These are phyloP conservation scores for human DNA, from an alignment of 2,113 vertebrate genomes.

Conservation along the genomic window DNA sequence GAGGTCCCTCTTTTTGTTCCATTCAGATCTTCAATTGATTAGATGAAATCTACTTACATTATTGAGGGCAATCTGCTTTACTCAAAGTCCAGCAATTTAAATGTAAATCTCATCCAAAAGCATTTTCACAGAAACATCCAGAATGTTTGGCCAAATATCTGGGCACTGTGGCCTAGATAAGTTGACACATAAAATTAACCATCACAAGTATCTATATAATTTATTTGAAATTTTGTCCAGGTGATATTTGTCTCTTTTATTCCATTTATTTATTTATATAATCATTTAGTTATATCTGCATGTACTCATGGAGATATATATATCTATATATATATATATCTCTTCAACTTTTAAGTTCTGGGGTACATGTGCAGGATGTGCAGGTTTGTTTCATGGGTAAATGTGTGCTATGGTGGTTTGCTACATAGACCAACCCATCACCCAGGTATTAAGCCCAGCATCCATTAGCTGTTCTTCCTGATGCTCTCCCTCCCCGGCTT, in stretches of 20 bases:
- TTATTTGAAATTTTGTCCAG: not conserved
- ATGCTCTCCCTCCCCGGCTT: too few relatives aligned
- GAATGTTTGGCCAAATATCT: not conserved
- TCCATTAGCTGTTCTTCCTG: too few relatives aligned
- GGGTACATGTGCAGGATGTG: too few relatives aligned
- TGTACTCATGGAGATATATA: not conserved
- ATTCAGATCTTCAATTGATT: not conserved
- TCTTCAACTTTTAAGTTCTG: too few relatives aligned
- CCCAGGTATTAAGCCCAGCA: too few relatives aligned
- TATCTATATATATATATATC: fast-evolving
- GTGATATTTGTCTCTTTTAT: not conserved
- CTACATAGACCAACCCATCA: too few relatives aligned
- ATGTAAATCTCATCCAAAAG: not conserved
- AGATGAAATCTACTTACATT: not conserved
- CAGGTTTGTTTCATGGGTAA: too few relatives aligned
- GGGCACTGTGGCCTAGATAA: not conserved
- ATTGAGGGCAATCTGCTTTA: not conserved
- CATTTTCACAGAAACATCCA: not conserved
- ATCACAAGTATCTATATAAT: not conserved
- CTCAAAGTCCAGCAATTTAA: not conserved
- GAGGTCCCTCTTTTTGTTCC: not conserved
- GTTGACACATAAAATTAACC: not conserved
- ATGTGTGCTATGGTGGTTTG: too few relatives aligned
- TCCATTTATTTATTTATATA: not conserved
- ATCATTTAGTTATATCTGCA: not conserved